Conservation (phyloP, 2,113 vertebrate species). For the Puntigrus tetrazona region DNA sequence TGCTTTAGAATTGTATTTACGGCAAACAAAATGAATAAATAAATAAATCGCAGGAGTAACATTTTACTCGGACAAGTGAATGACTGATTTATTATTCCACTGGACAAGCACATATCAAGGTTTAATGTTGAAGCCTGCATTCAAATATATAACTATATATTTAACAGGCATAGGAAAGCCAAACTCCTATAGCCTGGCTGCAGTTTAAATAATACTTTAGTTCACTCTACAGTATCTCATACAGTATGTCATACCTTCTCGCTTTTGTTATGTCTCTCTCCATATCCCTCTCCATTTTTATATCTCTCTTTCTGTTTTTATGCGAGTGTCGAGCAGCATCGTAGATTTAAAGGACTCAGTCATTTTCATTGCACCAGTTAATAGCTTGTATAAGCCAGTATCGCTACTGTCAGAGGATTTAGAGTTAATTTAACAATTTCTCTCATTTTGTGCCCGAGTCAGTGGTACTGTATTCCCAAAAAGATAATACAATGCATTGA, state of each 20-base stretch:
- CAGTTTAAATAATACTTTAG: slow-evolving; percentile 11
- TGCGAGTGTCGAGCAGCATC: background rate
- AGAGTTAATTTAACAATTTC: slow-evolving; percentile 9
- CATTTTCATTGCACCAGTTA: slow-evolving; percentile 22
- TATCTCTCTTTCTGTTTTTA: slow-evolving; percentile 16
- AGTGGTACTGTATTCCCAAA: slow-evolving; percentile 10
- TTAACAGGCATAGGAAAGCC: background rate
- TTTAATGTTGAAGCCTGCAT: no score
- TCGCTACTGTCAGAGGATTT: background rate
- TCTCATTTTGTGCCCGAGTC: slow-evolving; percentile 10
- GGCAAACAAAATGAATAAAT: no score
- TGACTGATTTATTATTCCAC: no score
- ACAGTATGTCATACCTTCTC: background rate
- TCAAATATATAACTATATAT: background rate
- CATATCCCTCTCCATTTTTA: background rate
- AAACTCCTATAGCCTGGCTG: background rate
- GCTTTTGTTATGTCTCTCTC: background rate
- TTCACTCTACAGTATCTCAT: background rate
- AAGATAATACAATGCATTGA: slow-evolving; percentile 24
- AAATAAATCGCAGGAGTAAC: no score
- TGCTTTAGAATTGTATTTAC: no score
- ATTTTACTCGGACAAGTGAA: no score
- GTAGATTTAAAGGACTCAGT: slow-evolving; percentile 24
- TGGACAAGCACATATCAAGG: no score
- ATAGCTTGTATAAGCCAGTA: slow-evolving; percentile 31